phyloP scores from a whole-genome alignment of 2,888 invertebrate genomes.

The Myopa tessellatipennis region DNA sequence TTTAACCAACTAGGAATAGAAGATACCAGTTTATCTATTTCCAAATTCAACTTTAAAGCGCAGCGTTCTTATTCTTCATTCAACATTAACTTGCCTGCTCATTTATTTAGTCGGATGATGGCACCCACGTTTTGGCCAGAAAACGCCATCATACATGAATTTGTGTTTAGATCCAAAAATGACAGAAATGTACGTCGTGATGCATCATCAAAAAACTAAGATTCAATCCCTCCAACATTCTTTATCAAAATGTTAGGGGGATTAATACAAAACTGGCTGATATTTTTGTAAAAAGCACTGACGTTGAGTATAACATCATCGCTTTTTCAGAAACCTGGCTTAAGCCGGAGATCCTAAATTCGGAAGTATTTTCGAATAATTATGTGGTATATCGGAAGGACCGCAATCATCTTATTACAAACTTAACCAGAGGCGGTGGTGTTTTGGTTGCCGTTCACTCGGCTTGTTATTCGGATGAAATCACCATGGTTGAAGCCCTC shows the following conservation, averaged over 20 bases:
- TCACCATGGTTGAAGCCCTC: background rate
- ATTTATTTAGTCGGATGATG: background rate
- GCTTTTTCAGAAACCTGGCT: conserved; percentile 9
- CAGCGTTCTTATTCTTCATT: conserved; percentile 4
- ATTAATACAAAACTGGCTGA: background rate
- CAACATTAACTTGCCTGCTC: background rate
- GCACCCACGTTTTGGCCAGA: background rate
- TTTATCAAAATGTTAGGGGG: conserved; percentile 4
- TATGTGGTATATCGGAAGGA: background rate
- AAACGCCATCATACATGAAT: background rate
- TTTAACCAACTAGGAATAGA: background rate
- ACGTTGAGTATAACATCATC: background rate
- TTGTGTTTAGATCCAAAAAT: background rate
- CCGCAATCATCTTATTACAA: background rate
- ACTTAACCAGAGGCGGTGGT: conserved; percentile 9
- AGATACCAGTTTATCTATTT: background rate
- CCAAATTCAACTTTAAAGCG: background rate
- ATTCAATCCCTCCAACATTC: background rate
- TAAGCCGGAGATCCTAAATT: background rate
- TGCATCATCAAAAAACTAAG: background rate
- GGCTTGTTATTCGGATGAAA: background rate
- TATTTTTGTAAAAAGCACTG: background rate
- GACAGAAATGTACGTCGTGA: background rate
- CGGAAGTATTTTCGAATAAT: background rate
- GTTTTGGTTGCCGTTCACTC: background rate